Evolutionary conservation across 2,888 invertebrate genomes (phyloP), one percentile per base, ranked within the genome.

Genomic region (Zygaena filipendulae): DNA sequence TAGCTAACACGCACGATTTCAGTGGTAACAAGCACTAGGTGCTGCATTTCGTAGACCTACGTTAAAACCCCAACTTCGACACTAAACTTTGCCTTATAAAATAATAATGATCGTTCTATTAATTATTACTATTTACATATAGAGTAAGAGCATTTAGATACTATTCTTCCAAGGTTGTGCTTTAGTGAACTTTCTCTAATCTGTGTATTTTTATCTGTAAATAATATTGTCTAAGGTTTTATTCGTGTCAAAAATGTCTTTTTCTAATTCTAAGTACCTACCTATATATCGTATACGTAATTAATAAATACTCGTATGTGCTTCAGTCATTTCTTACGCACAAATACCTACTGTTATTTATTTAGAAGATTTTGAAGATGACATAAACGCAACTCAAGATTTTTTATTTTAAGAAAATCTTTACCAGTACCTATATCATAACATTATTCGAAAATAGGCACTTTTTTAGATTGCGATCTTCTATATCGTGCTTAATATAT

Each of bases 91-190:
- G 77, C 77, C 77, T 77, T 77, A 77, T 68, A 68, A n/a, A n/a
- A n/a, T n/a, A n/a, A n/a, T n/a, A n/a, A n/a, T n/a, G n/a, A n/a
- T n/a, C n/a, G n/a, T n/a, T n/a, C 51, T 45, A 71, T 61, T 64
- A 63, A 60, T 56, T 52, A 16, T 7, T 16, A 59, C 58, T 64
- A 59, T 67, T 56, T 64, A 56, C 74, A 75, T n/a, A n/a, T 74
- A 64, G 29, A 47, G 54, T 77, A 79, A 77, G 74, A 49, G 67
- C 72, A 53, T 70, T 60, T 77, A 79, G 75, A 45, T 75, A 74
- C 72, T 75, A 75, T 72, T 79, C 74, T 75, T 77, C 77, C 74
- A 77, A 67, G 77, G 77, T 79, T 77, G 77, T 77, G 77, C 77
- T 75, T 77, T 72, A 72, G 74, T 72, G 70, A 72, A 63, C 67